Evolutionary conservation across 2,888 invertebrate species (phyloP).

Genomic region (Callyntrura guangdongensis): DNA sequence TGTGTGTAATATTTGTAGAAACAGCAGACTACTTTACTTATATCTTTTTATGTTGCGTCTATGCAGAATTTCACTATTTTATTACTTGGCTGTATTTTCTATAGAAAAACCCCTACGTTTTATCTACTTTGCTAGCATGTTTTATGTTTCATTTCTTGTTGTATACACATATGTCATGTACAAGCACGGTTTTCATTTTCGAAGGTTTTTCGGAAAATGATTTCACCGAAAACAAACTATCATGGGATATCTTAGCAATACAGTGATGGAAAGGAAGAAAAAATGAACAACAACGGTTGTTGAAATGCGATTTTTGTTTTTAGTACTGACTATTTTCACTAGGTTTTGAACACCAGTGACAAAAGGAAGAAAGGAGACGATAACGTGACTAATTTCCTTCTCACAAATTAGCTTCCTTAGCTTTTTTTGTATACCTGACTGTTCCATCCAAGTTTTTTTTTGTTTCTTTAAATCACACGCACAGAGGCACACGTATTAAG

Average conservation of each 20-base stretch:
- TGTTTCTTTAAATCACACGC: too few species aligned
- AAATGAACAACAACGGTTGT: not conserved
- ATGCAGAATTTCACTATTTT: not conserved
- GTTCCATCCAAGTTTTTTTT: too few species aligned
- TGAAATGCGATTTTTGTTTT: too few species aligned
- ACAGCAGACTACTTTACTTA: constrained; percentile 15
- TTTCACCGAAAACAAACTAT: too few species aligned
- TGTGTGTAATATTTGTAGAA: constrained; percentile 52
- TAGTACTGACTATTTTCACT: too few species aligned
- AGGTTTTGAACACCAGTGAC: too few species aligned
- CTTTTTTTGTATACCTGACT: not conserved
- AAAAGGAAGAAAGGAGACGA: not conserved
- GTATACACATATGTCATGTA: not conserved
- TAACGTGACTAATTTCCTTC: not conserved
- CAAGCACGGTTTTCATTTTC: not conserved
- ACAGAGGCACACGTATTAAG: too few species aligned
- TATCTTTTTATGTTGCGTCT: too few species aligned
- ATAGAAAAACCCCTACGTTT: not conserved
- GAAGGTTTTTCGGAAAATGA: not conserved
- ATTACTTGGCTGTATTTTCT: not conserved
- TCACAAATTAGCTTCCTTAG: not conserved
- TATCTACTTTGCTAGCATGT: not conserved
- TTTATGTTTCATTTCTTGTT: not conserved
- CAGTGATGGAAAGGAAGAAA: not conserved
- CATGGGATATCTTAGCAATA: too few species aligned